Percentiles rank a stretch among this genome's conserved stretches.
These are phyloP conservation scores for Lepidochrysops patricia DNA, from an alignment of 2,888 invertebrate genomes.

Conservation along the genomic window DNA sequence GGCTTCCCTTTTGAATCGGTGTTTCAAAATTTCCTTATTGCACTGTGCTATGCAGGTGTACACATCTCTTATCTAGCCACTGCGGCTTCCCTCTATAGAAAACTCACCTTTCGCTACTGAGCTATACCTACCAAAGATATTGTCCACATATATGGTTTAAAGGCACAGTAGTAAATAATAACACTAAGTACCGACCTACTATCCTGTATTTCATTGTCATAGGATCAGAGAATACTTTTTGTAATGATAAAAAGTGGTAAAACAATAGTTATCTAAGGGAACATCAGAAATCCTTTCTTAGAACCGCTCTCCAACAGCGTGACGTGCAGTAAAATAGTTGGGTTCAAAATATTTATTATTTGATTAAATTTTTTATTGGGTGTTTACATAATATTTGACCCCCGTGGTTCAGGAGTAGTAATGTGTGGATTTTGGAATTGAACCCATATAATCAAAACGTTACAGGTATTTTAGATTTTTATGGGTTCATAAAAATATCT, in stretches of 20 bases:
- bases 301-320: background rate
- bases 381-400: conserved; percentile 5
- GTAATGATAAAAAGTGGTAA: background rate
- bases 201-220: too few relatives aligned
- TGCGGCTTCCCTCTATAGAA: too few relatives aligned
- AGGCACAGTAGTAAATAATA: too few relatives aligned
- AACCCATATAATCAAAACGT: background rate
- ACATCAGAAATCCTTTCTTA: background rate
- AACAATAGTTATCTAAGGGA: background rate
- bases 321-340: background rate
- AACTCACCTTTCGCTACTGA: too few relatives aligned
- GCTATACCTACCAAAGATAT: too few relatives aligned
- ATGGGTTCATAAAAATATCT: background rate
- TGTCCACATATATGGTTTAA: too few relatives aligned
- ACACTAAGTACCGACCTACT: too few relatives aligned
- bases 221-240: too few relatives aligned
- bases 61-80: too few relatives aligned
- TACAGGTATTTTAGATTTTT: background rate
- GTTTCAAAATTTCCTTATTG: too few relatives aligned
- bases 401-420: background rate
- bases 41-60: too few relatives aligned
- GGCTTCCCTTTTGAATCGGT: too few relatives aligned
- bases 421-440: background rate
- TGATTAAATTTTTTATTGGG: conserved; percentile 1
- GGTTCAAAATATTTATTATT: conserved; percentile 1